Evolutionary conservation across 2,113 vertebrate species (phyloP).

Genomic region (Caranx ignobilis): DNA sequence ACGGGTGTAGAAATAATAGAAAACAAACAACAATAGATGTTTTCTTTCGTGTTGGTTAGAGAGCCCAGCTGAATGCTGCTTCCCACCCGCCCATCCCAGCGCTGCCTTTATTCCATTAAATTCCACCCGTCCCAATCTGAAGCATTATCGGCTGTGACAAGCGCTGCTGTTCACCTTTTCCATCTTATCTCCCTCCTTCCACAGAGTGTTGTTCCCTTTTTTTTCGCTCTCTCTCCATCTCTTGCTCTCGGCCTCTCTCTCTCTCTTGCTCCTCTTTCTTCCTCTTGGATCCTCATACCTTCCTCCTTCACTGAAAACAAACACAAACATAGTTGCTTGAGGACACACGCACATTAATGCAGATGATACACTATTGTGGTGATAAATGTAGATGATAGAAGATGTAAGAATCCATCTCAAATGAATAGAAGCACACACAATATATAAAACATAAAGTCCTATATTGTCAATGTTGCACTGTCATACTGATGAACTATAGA

Average conservation of each 20-base stretch:
- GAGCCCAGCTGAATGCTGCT: background rate
- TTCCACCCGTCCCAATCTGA: constrained; percentile 82
- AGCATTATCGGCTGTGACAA: constrained; percentile 86
- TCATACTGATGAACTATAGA: too few relatives aligned
- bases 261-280: constrained; percentile 71
- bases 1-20: background rate
- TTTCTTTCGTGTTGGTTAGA: background rate
- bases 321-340: background rate
- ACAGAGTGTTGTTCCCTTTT: constrained; percentile 81
- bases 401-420: background rate
- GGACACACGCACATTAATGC: background rate
- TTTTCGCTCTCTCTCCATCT: constrained; percentile 77
- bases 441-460: too few relatives aligned
- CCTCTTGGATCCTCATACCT: constrained; percentile 46
- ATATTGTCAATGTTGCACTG: too few relatives aligned
- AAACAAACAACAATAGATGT: background rate
- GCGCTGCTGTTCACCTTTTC: constrained; percentile 90
- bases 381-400: background rate
- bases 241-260: constrained; percentile 72
- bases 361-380: constrained; percentile 8
- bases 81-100: constrained; percentile 16
- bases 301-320: constrained; percentile 2
- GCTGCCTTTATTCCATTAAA: constrained; percentile 60
- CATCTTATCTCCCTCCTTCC: constrained; percentile 88
- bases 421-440: too few relatives aligned